Conservation (phyloP, 2,888 invertebrate genomes). For the Zygothrica quintamaculata region DNA sequence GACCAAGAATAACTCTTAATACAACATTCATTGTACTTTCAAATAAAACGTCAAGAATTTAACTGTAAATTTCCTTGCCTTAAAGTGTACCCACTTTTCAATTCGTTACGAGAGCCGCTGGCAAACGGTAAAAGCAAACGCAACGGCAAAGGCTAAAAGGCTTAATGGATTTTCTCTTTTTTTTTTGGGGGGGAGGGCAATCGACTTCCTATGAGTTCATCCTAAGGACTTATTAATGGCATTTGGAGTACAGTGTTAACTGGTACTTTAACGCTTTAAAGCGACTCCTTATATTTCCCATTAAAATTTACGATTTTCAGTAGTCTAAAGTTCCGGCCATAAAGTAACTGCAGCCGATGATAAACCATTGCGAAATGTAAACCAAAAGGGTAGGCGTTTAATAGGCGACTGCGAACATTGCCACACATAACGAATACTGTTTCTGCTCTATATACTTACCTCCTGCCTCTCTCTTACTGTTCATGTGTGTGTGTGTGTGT, state of each 20-base stretch:
- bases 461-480: background rate
- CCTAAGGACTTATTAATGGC: slow-evolving; percentile 30
- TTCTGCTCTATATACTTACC: background rate
- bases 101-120: slow-evolving; percentile 6
- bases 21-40: slow-evolving; percentile 40
- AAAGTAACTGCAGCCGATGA: slow-evolving; percentile 1
- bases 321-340: slow-evolving; percentile 4
- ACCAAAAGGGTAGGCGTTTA: slow-evolving; percentile 47
- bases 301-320: slow-evolving; percentile 60
- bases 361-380: slow-evolving; percentile 21
- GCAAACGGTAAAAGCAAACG: too few relatives aligned
- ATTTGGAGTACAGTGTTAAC: slow-evolving; percentile 39
- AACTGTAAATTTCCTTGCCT: slow-evolving; percentile 8
- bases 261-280: slow-evolving; percentile 24
- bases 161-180: slow-evolving; percentile 36
- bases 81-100: slow-evolving; percentile 13
- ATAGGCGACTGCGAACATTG: slow-evolving; percentile 41
- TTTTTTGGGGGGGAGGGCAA: too few relatives aligned
- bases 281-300: slow-evolving; percentile 35
- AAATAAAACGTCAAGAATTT: slow-evolving; percentile 16
- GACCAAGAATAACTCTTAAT: slow-evolving; percentile 26
- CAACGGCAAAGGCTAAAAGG: too few relatives aligned
- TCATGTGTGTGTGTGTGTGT: too few relatives aligned
- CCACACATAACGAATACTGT: too few relatives aligned
- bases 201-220: slow-evolving; percentile 14